These are phyloP conservation scores for Fundulus diaphanus DNA, from an alignment of 2,797 vertebrate species.

Conservation along the genomic window DNA sequence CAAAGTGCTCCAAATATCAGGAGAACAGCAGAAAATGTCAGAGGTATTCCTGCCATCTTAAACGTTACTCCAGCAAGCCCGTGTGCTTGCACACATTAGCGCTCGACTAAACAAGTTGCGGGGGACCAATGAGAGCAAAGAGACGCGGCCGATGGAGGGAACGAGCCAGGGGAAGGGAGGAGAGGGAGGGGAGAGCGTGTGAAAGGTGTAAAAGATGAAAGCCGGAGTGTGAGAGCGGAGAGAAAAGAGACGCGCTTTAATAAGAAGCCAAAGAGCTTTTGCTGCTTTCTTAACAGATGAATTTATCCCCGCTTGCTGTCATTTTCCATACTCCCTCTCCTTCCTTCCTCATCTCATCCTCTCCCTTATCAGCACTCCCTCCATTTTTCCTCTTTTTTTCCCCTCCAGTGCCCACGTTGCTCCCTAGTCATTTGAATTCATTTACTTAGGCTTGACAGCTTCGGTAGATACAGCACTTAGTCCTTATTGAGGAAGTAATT, in stretches of 20 bases:
- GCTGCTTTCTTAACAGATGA: conserved; percentile 26
- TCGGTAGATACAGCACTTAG: conserved; percentile 66
- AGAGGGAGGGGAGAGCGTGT: conserved; percentile 15
- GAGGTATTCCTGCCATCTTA: background rate
- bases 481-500: conserved; percentile 61
- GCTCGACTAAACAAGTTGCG: conserved; percentile 31
- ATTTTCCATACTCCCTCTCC: background rate
- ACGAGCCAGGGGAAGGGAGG: conserved; percentile 22
- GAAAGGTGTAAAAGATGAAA: conserved; percentile 49
- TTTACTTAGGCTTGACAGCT: conserved; percentile 67
- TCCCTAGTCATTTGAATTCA: conserved; percentile 58
- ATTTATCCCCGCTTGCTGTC: conserved; percentile 26
- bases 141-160: conserved; percentile 33
- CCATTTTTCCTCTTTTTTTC: conserved; percentile 4
- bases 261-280: conserved; percentile 27
- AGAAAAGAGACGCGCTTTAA: conserved; percentile 27
- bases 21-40: conserved; percentile 6
- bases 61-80: conserved; percentile 13
- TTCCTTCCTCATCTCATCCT: conserved; percentile 10
- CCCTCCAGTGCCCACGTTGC: conserved; percentile 29
- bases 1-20: conserved; percentile 1
- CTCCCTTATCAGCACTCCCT: conserved; percentile 39
- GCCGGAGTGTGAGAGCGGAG: conserved; percentile 9
- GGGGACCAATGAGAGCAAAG: conserved; percentile 42
- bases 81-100: background rate